phyloP scores from a whole-genome alignment of 2,888 invertebrate genomes.

The Sialis lutaria region DNA sequence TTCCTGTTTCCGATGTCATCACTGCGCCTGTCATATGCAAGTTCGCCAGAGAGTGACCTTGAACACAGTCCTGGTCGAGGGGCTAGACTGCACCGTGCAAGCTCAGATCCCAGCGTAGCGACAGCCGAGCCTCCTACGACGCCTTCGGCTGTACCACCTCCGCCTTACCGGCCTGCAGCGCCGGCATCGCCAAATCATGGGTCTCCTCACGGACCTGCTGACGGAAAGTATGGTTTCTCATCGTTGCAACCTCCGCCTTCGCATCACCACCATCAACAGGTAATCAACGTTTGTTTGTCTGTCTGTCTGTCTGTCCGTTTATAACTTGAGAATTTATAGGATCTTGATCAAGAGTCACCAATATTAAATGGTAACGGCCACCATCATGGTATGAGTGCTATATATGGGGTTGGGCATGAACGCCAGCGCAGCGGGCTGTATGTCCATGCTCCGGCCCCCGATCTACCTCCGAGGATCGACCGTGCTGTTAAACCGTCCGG shows the following conservation, averaged over 20 bases:
- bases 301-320: no score
- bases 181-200: slow-evolving; percentile 76
- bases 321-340: no score
- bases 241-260: no score
- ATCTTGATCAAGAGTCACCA: no score
- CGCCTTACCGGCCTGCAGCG: slow-evolving; percentile 64
- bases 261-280: no score
- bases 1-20: slow-evolving; percentile 98
- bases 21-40: slow-evolving; percentile 85
- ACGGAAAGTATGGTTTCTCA: slow-evolving; percentile 51
- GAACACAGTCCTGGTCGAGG: slow-evolving; percentile 61
- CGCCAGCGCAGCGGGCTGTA: slow-evolving; percentile 3
- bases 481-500: slow-evolving; percentile 60
- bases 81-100: slow-evolving; percentile 48
- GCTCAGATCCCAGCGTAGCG: slow-evolving; percentile 82
- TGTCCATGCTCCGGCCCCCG: slow-evolving; percentile 35
- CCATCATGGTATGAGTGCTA: no score
- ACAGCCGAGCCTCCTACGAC: slow-evolving; percentile 76
- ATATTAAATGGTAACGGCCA: no score
- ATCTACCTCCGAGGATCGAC: slow-evolving; percentile 71
- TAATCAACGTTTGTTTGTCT: no score
- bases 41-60: slow-evolving; percentile 89
- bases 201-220: slow-evolving; percentile 66
- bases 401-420: neutral
- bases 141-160: slow-evolving; percentile 53